phyloP scores from a whole-genome alignment of 1,140 invertebrate species.

The Popillia japonica region DNA sequence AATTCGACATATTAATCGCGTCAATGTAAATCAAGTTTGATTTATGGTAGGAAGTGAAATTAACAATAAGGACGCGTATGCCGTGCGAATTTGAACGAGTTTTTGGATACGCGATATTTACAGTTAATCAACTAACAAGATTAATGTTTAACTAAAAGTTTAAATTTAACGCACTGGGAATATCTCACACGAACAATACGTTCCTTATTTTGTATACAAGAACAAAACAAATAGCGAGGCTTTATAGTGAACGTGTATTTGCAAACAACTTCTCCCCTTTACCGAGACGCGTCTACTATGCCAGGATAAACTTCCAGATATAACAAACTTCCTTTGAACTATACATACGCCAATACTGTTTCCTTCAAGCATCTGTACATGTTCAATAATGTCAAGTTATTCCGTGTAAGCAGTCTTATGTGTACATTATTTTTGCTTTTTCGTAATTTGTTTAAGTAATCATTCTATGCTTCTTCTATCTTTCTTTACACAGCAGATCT shows the following conservation, averaged over 20 bases:
- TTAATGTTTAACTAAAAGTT: constrained; percentile 24
- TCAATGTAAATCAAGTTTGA: no score
- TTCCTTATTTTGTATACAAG: constrained; percentile 18
- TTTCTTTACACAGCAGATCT: no score
- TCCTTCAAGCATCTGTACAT: not conserved
- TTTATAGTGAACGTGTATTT: constrained; percentile 13
- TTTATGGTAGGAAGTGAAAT: no score
- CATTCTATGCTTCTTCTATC: no score
- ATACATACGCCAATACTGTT: not conserved
- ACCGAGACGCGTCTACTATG: not conserved
- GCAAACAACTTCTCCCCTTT: constrained; percentile 14
- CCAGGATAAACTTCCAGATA: constrained; percentile 6
- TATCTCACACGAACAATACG: constrained; percentile 4
- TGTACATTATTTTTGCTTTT: no score
- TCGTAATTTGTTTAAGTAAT: no score
- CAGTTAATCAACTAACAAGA: constrained; percentile 11
- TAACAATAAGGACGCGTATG: no score
- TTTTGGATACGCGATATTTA: no score
- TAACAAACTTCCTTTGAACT: constrained; percentile 26
- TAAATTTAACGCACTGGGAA: not conserved
- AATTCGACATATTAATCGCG: no score
- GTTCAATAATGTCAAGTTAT: no score
- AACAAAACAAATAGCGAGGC: constrained; percentile 31
- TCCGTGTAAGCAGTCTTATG: no score
- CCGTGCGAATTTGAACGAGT: no score